Evolutionary conservation across 37 sponge, comb jelly and placozoan genomes (phyloP).

Genomic region (Halisarca cf. caerulea): DNA sequence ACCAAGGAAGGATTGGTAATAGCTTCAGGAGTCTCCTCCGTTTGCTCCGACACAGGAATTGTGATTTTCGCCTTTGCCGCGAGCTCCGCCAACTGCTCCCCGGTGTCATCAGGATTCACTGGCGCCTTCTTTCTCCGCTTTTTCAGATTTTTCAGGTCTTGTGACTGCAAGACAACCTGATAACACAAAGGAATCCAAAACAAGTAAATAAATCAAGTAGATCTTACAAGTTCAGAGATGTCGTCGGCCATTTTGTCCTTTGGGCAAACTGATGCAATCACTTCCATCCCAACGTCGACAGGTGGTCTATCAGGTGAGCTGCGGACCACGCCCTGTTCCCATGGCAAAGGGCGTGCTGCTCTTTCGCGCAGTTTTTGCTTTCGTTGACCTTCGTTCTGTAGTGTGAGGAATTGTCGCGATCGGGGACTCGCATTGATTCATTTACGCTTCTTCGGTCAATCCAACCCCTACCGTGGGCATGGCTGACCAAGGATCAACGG

Average conservation of each 20-base stretch:
- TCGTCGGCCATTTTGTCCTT: conserved; percentile 18
- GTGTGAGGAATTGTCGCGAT: too few species aligned
- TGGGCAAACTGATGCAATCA: background rate
- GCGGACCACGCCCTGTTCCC: too few species aligned
- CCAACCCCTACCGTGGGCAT: too few species aligned
- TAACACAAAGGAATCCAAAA: background rate
- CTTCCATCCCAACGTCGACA: background rate
- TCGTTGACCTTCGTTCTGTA: too few species aligned
- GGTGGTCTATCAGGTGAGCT: too few species aligned
- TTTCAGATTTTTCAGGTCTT: background rate
- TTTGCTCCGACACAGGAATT: background rate
- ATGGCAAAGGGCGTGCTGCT: too few species aligned
- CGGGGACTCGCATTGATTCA: too few species aligned
- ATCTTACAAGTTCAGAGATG: too few species aligned
- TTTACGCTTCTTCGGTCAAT: too few species aligned
- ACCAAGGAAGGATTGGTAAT: background rate
- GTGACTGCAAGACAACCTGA: background rate
- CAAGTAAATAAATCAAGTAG: background rate
- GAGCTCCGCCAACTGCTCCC: background rate
- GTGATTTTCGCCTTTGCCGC: background rate
- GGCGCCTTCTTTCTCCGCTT: conserved; percentile 16
- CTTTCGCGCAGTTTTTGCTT: too few species aligned
- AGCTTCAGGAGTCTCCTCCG: background rate
- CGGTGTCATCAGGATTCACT: background rate
- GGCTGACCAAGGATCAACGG: too few species aligned